phyloP scores from a whole-genome alignment of 2,797 vertebrate genomes.

The Kryptopterus vitreolus region DNA sequence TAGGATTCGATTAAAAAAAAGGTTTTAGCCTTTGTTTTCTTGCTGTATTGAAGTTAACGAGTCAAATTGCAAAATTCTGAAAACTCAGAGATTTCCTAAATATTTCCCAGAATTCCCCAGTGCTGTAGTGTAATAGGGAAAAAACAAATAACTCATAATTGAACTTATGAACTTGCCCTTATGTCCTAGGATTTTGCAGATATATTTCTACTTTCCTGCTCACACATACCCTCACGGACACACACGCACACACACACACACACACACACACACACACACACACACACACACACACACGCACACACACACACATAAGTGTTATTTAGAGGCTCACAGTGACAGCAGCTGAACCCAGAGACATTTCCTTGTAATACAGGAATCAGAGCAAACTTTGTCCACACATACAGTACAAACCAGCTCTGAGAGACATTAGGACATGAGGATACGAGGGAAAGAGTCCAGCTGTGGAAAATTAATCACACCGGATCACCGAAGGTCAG shows the following conservation, averaged over 20 bases:
- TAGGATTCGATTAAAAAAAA: too few species aligned
- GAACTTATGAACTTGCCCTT: neutral
- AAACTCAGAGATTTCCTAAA: neutral
- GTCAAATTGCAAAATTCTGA: neutral
- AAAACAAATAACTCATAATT: neutral
- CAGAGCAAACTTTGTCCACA: neutral
- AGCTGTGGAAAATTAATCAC: conserved; percentile 37
- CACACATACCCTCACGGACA: neutral
- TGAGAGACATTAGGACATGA: neutral
- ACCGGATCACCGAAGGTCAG: conserved; percentile 7
- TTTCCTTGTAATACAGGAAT: conserved; percentile 3
- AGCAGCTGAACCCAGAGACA: neutral
- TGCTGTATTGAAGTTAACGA: neutral
- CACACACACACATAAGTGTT: neutral
- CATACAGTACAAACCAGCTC: conserved; percentile 16
- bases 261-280: conserved; percentile 9
- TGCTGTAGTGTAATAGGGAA: neutral
- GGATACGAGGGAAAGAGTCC: neutral
- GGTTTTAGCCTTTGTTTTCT: neutral
- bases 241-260: neutral
- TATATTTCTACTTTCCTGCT: neutral
- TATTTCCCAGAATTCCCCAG: neutral
- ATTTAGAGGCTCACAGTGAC: neutral
- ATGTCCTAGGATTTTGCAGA: neutral
- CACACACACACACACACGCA: neutral